A percentile compares a stretch with the other conserved stretches of the same genome.
phyloP scores from a whole-genome alignment of 2,888 invertebrate species.

The Leptinotarsa peninsularis region DNA sequence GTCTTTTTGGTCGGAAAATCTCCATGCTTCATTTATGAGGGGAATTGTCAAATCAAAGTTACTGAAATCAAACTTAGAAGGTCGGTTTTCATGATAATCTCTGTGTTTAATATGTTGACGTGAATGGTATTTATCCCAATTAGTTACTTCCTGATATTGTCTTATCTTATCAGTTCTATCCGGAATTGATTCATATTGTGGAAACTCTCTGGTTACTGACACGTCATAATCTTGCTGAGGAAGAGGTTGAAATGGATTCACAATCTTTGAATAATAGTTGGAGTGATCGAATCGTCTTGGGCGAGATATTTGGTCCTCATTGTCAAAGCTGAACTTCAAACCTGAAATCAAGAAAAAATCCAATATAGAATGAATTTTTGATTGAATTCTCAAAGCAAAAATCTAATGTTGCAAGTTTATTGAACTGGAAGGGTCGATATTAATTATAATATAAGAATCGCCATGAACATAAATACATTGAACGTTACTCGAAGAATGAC shows the following conservation, averaged over 20 bases:
- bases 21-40: conserved; percentile 41
- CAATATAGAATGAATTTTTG: background rate
- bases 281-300: conserved; percentile 40
- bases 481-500: too few species aligned
- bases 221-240: conserved; percentile 41
- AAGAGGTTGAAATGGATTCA: conserved; percentile 30
- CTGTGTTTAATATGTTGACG: conserved; percentile 38
- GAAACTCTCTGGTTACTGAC: conserved; percentile 27
- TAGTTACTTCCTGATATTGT: conserved; percentile 37
- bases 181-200: conserved; percentile 34
- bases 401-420: too few species aligned
- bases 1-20: conserved; percentile 52
- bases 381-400: too few species aligned
- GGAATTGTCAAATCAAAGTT: conserved; percentile 29
- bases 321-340: conserved; percentile 48
- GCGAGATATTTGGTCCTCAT: conserved; percentile 32
- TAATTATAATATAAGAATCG: too few species aligned
- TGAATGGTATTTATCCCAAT: conserved; percentile 37
- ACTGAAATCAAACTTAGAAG: conserved; percentile 33
- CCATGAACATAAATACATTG: too few species aligned
- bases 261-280: conserved; percentile 29
- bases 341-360: conserved; percentile 40
- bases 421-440: too few species aligned
- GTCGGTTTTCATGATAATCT: conserved; percentile 31
- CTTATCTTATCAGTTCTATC: conserved; percentile 29